Base-by-base conservation (phyloP, 2,797 vertebrate species). In the Corythornis leucogaster region DNA sequence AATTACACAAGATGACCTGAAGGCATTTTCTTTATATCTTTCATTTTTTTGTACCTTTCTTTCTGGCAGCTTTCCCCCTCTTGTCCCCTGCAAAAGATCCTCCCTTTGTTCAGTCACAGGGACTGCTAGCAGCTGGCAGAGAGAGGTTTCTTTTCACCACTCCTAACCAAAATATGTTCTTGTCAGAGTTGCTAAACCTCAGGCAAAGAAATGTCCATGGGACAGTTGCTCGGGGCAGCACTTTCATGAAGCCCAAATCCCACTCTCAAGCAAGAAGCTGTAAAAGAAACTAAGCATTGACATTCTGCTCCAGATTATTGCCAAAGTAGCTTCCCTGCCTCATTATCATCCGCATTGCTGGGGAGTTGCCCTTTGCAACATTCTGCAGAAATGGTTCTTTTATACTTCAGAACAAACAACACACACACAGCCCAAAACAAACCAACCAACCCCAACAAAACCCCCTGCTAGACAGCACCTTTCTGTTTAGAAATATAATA, bases 101-200 rank as follows among this genome's bases (percentile, higher is more conserved):
- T 14, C 11, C 75, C 67, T 90, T 30, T 76, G 31, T 76, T 88
- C 21, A 0, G 17, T 66, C n/a, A 3, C 0, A 71, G 43, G 22
- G 38, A 35, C 25, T 21, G 22, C 13, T 82, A 40, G 46, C 31
- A 64, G 33, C 46, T 67, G 42, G 82, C 21, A 73, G 15, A 11
- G 11, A 25, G 28, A 86, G 50, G 59, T 45, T 76, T 70, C 31
- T 79, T 84, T 88, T 81, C 57, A 25, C 30, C 42, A 45, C 9
- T 13, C 26, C 21, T 24, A 64, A 74, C 57, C 35, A 45, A 90
- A 95, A 68, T 12, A 64, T 2, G 4, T 45, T 73, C 63, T 88
- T 89, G 46, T 77, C 62, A 67, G n/a, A 92, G 43, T 12, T 70
- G 28, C 57, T 84, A 67, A 81, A 58, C 70, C 55, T 78, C 75